Evolutionary conservation across 2,113 vertebrate genomes (phyloP), one percentile per base, ranked within the genome.

Genomic region (Vulpes ferrilata): DNA sequence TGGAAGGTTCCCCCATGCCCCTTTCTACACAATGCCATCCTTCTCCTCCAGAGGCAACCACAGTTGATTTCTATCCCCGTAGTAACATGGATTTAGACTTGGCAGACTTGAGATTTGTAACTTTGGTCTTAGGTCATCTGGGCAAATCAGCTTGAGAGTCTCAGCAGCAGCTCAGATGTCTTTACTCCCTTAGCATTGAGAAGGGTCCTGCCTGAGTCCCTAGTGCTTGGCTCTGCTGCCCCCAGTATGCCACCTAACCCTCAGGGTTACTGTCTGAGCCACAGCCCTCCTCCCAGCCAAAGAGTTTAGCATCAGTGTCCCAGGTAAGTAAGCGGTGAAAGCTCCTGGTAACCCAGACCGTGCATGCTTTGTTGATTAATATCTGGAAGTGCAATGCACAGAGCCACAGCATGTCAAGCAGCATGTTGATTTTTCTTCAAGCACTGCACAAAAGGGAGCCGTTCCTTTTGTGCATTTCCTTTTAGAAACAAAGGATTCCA

Each of bases 291-390:
- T 81, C 96, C 76, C 76, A 67, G 23, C 81, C 83, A 93, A 89
- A 86, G 92, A 88, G 67, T 30, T 67, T 96, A 96, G 89, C 94
- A 30, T 48, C 90, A 11, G 38, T 22, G 81, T 93, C 48, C 81
- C 96, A 98, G 98, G 98, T 99, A 98, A 98, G 98, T 93, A 95
- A 98, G 96, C 64, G 92, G 35, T 1, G 22, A 5, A 55, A 16
- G 23, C 3, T 83, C 87, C 22, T n/a, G 73, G 78, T 90, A 30
- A 80, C 43, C 94, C 7, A 60, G 90, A 87, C 59, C 3, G 0
- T 97, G 98, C 98, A 98, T 97, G 98, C 87, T 96, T 94, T 82
- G 69, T 79, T 32, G 91, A 90, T 88, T 59, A 96, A 64, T 2
- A 87, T 67, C 80, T 92, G 97, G 95, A 96, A 94, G 96, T 38